Conservation (phyloP, 2,888 invertebrate species). For the Ichneumon xanthorius region DNA sequence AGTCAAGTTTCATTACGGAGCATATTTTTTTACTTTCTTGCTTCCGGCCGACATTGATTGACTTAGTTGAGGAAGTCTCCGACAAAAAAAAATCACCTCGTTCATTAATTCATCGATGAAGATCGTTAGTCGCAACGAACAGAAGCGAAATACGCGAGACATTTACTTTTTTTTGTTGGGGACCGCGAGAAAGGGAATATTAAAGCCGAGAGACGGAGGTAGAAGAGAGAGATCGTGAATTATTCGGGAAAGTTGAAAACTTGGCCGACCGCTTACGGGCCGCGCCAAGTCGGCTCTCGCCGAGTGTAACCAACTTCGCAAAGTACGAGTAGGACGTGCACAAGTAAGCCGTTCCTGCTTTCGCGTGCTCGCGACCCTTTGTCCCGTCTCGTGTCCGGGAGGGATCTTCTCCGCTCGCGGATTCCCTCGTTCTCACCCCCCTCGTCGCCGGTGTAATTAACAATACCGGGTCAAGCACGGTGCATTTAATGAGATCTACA, state of each 20-base stretch:
- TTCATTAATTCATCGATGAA: not conserved
- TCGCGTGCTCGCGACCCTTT: conserved; percentile 62
- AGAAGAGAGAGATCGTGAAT: conserved; percentile 52
- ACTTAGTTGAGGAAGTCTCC: not conserved
- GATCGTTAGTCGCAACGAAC: not conserved
- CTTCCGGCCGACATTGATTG: not conserved
- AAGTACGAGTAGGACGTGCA: conserved; percentile 70
- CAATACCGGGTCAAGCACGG: conserved; percentile 72
- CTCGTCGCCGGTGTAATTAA: conserved; percentile 70
- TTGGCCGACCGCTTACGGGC: conserved; percentile 61
- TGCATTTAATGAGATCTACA: conserved; percentile 71
- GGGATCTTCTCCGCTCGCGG: conserved; percentile 25
- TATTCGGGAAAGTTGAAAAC: conserved; percentile 62
- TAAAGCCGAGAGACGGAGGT: conserved; percentile 15
- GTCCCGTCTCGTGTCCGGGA: conserved; percentile 43
- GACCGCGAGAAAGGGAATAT: conserved; percentile 29
- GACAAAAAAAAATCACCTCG: not conserved
- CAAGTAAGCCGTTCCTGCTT: conserved; percentile 72
- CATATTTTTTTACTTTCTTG: not conserved
- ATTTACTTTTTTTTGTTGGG: not conserved
- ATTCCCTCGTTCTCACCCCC: conserved; percentile 57
- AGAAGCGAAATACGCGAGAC: conserved; percentile 23
- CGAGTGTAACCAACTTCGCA: conserved; percentile 40
- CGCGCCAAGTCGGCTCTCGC: conserved; percentile 33
- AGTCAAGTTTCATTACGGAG: not conserved